Evolutionary conservation across 64 coral and sea anemone species (phyloP).

Genomic region (Dendronephthya gigantea): DNA sequence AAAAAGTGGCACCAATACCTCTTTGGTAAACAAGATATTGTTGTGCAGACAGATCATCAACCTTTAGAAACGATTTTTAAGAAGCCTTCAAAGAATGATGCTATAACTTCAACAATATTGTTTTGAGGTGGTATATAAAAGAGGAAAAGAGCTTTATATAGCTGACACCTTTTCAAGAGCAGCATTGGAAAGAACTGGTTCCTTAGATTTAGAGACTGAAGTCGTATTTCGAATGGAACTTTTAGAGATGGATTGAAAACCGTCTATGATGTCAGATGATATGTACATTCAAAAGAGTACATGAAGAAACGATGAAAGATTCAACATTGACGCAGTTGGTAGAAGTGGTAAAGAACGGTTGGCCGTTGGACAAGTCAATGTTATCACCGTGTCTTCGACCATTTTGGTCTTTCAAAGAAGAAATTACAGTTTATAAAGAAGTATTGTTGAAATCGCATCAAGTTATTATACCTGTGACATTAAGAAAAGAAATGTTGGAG

Average conservation of each 20-base stretch:
- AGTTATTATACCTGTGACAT: too few species aligned
- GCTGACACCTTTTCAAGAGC: slow-evolving; percentile 26
- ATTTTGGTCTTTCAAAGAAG: too few species aligned
- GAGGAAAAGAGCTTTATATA: slow-evolving; percentile 21
- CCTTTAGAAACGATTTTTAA: neutral
- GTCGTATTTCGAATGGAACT: slow-evolving; percentile 26
- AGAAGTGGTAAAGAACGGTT: too few species aligned
- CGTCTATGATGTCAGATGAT: slow-evolving; percentile 14
- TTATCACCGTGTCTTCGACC: too few species aligned
- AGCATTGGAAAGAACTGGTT: neutral
- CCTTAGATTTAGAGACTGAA: slow-evolving; percentile 5
- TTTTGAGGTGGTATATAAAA: neutral
- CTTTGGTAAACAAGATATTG: neutral
- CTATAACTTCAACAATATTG: slow-evolving; percentile 1
- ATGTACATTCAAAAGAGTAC: slow-evolving; percentile 20
- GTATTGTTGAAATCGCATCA: too few species aligned
- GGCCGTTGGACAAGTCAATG: too few species aligned
- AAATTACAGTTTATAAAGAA: too few species aligned
- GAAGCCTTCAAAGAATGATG: neutral
- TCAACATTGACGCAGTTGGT: too few species aligned
- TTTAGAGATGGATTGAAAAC: slow-evolving; percentile 17
- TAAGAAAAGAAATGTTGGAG: too few species aligned
- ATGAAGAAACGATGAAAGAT: slow-evolving; percentile 28
- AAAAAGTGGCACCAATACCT: neutral
- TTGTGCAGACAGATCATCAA: neutral